phyloP scores from a whole-genome alignment of 2,888 invertebrate species.

The Drosophila longiperda region DNA sequence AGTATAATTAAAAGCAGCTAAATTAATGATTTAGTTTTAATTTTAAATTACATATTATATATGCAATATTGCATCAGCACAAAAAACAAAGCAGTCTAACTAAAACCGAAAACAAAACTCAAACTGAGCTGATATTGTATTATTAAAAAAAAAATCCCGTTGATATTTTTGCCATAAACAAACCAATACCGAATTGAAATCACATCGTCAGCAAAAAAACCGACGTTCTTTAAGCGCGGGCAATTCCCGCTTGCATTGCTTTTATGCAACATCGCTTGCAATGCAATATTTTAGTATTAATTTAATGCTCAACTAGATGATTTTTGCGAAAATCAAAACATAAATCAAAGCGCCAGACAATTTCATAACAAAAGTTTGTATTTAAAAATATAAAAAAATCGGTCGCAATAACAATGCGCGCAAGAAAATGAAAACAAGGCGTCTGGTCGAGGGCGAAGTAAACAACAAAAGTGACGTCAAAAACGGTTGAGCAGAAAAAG shows the following conservation, averaged over 20 bases:
- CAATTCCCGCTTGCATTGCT: slow-evolving; percentile 12
- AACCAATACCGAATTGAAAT: slow-evolving; percentile 37
- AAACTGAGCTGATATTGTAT: slow-evolving; percentile 23
- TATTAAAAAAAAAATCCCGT: slow-evolving; percentile 22
- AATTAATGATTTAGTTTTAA: not conserved
- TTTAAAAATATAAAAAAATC: slow-evolving; percentile 30
- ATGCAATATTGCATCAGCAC: slow-evolving; percentile 64
- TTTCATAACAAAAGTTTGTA: slow-evolving; percentile 78
- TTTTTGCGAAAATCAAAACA: slow-evolving; percentile 60
- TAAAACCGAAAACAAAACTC: slow-evolving; percentile 19
- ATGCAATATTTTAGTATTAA: slow-evolving; percentile 23
- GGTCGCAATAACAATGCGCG: slow-evolving; percentile 51
- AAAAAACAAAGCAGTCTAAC: slow-evolving; percentile 5
- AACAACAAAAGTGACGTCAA: slow-evolving; percentile 81
- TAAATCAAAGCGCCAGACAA: slow-evolving; percentile 71
- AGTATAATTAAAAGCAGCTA: not conserved
- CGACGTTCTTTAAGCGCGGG: slow-evolving; percentile 22
- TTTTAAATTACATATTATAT: slow-evolving; percentile 26
- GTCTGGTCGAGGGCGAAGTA: slow-evolving; percentile 58
- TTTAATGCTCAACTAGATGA: slow-evolving; percentile 49
- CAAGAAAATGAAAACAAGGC: slow-evolving; percentile 71
- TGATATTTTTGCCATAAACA: slow-evolving; percentile 59
- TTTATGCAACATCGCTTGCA: not conserved
- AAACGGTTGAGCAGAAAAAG: too few species aligned
- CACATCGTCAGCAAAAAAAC: slow-evolving; percentile 40